Base-by-base conservation (phyloP, 2,113 vertebrate species). In the Cololabis saira region DNA sequence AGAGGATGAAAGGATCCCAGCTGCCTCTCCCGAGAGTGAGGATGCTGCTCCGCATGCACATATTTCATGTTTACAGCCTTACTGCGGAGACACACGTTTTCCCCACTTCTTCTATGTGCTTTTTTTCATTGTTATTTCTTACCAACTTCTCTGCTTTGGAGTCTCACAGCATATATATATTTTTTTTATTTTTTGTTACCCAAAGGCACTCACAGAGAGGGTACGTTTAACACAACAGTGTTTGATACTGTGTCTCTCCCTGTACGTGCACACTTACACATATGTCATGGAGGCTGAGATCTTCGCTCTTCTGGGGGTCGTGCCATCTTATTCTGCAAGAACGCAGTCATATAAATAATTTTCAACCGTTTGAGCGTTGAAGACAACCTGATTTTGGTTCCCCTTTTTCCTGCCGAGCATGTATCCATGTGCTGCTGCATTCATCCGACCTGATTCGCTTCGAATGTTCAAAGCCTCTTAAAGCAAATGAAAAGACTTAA, bases 31-130 rank as follows among this genome's bases (percentile, higher is more conserved):
- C 21, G 81, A 83, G 83, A 65, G 59, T 58, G 76, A 66, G 71
- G 62, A 59, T 77, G 74, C 80, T 51, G 80, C 42, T 47, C 42
- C 70, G 78, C 83, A 90, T 87, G 67, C 74, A 80, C 80, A 86
- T 86, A 55, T 73, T 79, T 74, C 51, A 57, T 70, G 74, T 53
- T 61, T 64, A 68, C 75, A 67, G 67, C 72, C 54, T 70, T 51
- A 16, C 61, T 8, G 52, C 51, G 61, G 22, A 57, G 22, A 47
- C 18, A 42, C 51, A 41, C 19, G 41, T 59, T 63, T 43, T 42
- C 33, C 33, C 5, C 33, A 7, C 43, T 48, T 44, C 10, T 45
- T 68, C 44, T 54, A 9, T 58, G 14, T 61, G 7, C 5, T 5
- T 69, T 42, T 67, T 19, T 44, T 44, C 13, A 30, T 27, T 13